phyloP scores from a whole-genome alignment of 2,888 invertebrate species.

The Bruchidius siliquastri region DNA sequence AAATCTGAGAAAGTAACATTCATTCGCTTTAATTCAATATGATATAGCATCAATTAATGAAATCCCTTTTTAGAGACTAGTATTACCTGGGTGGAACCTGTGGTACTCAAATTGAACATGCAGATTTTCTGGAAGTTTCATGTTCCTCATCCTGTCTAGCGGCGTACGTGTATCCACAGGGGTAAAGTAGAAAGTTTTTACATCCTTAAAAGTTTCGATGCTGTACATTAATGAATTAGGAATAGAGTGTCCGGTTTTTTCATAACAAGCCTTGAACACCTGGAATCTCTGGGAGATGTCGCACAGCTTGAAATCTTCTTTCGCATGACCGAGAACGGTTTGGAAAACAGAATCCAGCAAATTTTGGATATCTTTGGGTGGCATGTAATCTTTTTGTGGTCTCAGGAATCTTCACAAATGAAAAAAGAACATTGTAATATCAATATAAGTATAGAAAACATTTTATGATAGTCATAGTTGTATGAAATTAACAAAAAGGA shows the following conservation, averaged over 20 bases:
- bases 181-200: constrained; percentile 67
- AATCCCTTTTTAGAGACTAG: background rate
- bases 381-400: constrained; percentile 67
- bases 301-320: constrained; percentile 40
- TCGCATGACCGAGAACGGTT: constrained; percentile 49
- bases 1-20: no score
- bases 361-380: constrained; percentile 61
- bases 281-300: constrained; percentile 60
- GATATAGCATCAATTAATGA: no score
- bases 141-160: constrained; percentile 64
- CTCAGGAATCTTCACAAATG: constrained; percentile 68
- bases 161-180: constrained; percentile 68
- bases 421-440: background rate
- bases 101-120: constrained; percentile 77
- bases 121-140: constrained; percentile 81
- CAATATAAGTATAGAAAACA: no score
- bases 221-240: constrained; percentile 78
- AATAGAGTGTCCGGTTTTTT: constrained; percentile 69
- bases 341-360: constrained; percentile 59
- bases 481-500: no score
- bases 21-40: background rate
- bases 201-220: constrained; percentile 70
- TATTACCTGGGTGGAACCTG: constrained; percentile 74
- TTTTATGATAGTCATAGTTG: no score
- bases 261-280: constrained; percentile 64